Evolutionary conservation across 2,888 invertebrate genomes (phyloP), one percentile per base, ranked within the genome.

Genomic region (Piscicola geometra): DNA sequence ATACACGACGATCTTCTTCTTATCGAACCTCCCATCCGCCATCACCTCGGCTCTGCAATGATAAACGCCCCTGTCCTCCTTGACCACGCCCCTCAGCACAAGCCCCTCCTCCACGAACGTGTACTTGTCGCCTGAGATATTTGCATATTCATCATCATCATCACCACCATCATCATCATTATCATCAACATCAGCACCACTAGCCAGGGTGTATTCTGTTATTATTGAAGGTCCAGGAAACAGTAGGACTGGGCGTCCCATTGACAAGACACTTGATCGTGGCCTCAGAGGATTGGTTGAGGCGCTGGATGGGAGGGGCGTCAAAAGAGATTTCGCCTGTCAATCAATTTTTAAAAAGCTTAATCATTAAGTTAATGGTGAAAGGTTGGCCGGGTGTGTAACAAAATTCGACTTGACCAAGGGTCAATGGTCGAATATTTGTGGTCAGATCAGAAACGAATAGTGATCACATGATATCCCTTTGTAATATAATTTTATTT

Each of bases 241-340:
- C 73, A 2, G 32, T 52, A 1, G 77, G 77, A 21, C 18, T 21
- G 1, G 78, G 78, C n/a, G 32, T 64, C 1, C 78, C 78, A 25
- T n/a, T 75, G 67, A 75, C 78, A 1, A 71, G 35, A 67, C 78
- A 81, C 35, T 74, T 71, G 30, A 81, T 79, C 50, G 78, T 56
- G 33, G 79, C 79, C 56, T 79, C 74, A 1, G 77, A 78, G 77
- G 77, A 28, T 56, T 80, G 75, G 21, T 66, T 74, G 2, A 80
- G 79, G 28, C 77, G 64, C 78, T 81, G 81, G 0, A 73, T 73
- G 0, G 15, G 21, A 0, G 78, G 76, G 1, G 76, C 79, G n/a
- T 78, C 79, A 69, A 81, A 81, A 30, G 79, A 78, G 47, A 81
- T 80, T 70, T 80, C 81, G 78, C 79, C 81, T 81, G 79, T 15